These are phyloP conservation scores for Phytoseiulus persimilis DNA, from an alignment of 2,888 invertebrate species.

Conservation along the genomic window DNA sequence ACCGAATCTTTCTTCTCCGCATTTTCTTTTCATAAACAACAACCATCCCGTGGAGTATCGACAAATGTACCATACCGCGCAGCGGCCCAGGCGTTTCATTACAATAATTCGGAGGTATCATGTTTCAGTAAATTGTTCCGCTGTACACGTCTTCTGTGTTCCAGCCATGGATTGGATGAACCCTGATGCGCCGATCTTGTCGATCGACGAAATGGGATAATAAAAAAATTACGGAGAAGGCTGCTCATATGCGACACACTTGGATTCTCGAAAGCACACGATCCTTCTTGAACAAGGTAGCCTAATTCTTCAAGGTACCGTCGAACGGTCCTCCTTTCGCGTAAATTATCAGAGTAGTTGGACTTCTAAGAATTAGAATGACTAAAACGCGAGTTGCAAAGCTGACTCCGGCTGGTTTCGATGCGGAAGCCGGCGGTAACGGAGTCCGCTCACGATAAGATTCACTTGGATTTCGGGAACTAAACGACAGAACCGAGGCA, in stretches of 20 bases:
- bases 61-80: neutral
- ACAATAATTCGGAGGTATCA: neutral
- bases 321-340: neutral
- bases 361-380: too few species aligned
- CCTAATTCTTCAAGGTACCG: neutral
- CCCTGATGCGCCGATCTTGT: neutral
- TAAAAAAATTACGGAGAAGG: neutral
- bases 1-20: neutral
- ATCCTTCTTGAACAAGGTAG: neutral
- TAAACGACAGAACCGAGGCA: too few species aligned
- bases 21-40: neutral
- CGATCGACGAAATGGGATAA: neutral
- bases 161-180: conserved; percentile 5
- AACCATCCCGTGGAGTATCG: neutral
- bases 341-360: neutral
- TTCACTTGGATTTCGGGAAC: too few species aligned
- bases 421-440: too few species aligned
- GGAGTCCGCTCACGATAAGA: too few species aligned
- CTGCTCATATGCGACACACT: neutral
- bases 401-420: too few species aligned
- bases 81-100: neutral
- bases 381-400: too few species aligned
- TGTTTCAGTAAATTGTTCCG: conserved; percentile 5
- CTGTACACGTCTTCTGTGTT: neutral
- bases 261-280: neutral